Percentiles rank a stretch among this genome's conserved stretches.
These are phyloP conservation scores for Cepphus grylle DNA, from an alignment of 2,113 vertebrate species.

Conservation along the genomic window DNA sequence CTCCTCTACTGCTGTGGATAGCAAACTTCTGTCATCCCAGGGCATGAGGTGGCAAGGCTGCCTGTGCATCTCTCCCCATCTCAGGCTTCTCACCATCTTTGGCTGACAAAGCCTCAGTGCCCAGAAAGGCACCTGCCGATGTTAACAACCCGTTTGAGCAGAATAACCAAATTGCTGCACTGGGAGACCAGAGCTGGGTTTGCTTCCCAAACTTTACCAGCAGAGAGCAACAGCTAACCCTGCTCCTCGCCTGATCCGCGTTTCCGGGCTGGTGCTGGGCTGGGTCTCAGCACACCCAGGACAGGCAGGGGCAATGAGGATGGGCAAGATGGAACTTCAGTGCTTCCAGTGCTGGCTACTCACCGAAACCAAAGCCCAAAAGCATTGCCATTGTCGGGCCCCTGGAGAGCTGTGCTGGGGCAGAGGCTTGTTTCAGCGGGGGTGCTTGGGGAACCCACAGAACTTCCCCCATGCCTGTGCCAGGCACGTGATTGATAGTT, in stretches of 20 bases:
- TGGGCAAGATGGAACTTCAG: background rate
- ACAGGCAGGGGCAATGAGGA: background rate
- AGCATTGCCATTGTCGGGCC: background rate
- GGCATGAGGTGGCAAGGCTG: background rate
- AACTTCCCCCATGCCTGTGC: background rate
- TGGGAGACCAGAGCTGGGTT: background rate
- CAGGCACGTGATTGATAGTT: fast-evolving
- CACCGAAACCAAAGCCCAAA: background rate
- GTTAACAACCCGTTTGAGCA: background rate
- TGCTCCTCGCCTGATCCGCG: background rate
- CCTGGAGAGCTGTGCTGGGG: background rate
- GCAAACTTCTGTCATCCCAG: background rate
- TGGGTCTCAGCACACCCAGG: background rate
- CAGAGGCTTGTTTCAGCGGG: background rate
- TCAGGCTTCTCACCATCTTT: background rate
- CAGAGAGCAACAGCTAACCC: background rate
- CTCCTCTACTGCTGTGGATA: background rate
- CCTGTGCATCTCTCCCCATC: background rate
- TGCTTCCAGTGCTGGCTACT: background rate
- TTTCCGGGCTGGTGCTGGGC: background rate
- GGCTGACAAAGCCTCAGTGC: background rate
- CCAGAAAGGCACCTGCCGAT: background rate
- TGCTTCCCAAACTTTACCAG: background rate
- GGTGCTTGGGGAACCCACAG: background rate
- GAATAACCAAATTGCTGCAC: background rate